Percentiles rank a stretch among this genome's conserved stretches.
Evolutionary conservation across 2,113 vertebrate genomes (phyloP).

Genomic region (Tachuris rubrigastra): DNA sequence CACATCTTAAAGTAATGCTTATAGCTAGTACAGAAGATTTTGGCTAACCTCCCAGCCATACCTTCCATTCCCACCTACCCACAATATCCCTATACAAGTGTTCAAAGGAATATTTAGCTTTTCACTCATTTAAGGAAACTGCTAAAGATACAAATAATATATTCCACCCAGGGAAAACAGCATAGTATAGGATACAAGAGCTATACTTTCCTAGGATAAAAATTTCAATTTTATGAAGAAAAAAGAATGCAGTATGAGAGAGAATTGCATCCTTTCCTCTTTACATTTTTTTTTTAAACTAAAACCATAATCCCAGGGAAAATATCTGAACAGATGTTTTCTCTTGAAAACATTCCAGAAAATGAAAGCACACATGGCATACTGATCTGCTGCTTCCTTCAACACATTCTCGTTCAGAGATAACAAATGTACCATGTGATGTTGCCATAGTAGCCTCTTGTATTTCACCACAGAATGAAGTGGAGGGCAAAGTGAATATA

Average conservation of each 20-base stretch:
- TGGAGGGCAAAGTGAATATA: neutral
- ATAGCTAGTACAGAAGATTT: neutral
- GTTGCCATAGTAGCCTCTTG: slow-evolving; percentile 61
- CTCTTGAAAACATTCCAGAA: slow-evolving; percentile 61
- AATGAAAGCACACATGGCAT: slow-evolving; percentile 58
- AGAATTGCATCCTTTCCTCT: neutral
- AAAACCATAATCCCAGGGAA: slow-evolving; percentile 40
- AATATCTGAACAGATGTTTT: slow-evolving; percentile 70
- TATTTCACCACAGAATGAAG: slow-evolving; percentile 37
- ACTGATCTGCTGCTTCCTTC: slow-evolving; percentile 68
- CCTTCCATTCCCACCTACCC: neutral
- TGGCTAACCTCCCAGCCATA: neutral
- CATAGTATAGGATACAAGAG: neutral
- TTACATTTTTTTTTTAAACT: slow-evolving; percentile 7
- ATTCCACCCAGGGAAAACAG: neutral
- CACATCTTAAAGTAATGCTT: slow-evolving; percentile 5
- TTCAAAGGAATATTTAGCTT: neutral
- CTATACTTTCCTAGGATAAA: neutral
- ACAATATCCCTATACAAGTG: neutral
- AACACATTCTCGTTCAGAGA: slow-evolving; percentile 59
- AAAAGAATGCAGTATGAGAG: neutral
- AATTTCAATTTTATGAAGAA: neutral
- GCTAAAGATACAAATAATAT: neutral
- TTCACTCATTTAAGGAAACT: neutral
- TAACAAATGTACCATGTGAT: slow-evolving; percentile 64